Base-by-base conservation (phyloP, 1,140 invertebrate genomes). In the Heliconius himera region DNA sequence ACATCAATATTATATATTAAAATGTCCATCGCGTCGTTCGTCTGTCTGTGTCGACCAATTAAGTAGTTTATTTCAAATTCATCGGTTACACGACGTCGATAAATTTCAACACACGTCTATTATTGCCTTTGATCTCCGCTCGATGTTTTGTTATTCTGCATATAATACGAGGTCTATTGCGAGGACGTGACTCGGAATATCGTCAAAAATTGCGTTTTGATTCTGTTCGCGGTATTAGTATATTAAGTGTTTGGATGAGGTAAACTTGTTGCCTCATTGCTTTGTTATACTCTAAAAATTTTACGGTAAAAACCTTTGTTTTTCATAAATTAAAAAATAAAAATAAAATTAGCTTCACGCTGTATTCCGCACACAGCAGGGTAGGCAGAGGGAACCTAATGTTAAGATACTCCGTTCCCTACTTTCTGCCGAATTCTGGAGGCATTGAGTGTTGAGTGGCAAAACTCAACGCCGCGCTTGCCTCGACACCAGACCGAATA, bases 41-140 rank as follows among this genome's bases (percentile, higher is more conserved):
- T 81, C 81, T 60, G 79, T 73, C 83, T 73, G 73, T 81, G 81
- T 84, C 86, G 85, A 88, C 84, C 87, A 89, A 89, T 89, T 89
- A 89, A 66, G 60, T 66, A 66, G 84, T 91, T 86, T 89, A 88
- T 90, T 90, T 83, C 84, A 86, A 66, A 89, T 91, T 88, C 88
- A 89, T 60, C 88, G 88, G 84, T 91, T 89, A 89, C 78, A 84
- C 82, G 81, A 83, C 85, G 85, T 91, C 91, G 81, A 94, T 93
- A 93, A 93, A 92, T 92, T 93, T 94, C 91, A 86, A 94, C 84
- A 89, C 88, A 93, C 89, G 90, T 93, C 88, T 92, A 91, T 91
- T 89, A 87, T 82, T 85, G 88, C 90, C 91, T 94, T 94, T 94
- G 93, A 94, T 93, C 91, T 93, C 88, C 84, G 84, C 83, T 84